Evolutionary conservation across 2,888 invertebrate species (phyloP).

Genomic region (Endotricha flammealis): DNA sequence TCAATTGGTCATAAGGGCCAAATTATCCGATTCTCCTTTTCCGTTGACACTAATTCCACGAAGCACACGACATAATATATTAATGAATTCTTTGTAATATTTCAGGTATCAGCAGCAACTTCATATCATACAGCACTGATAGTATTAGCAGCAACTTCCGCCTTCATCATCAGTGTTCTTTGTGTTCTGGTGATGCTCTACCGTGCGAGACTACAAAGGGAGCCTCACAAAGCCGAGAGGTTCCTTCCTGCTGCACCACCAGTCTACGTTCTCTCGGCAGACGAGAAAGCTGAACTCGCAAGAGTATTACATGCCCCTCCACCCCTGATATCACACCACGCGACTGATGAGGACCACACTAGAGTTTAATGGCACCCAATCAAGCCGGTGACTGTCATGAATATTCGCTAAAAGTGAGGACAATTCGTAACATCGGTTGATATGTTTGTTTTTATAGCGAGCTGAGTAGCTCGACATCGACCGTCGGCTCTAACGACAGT

Average conservation of each 20-base stretch:
- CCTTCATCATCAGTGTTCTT: slow-evolving; percentile 87
- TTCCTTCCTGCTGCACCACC: slow-evolving; percentile 82
- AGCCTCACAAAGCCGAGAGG: slow-evolving; percentile 74
- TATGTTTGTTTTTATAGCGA: too few relatives aligned
- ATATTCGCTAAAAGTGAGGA: too few relatives aligned
- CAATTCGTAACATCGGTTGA: too few relatives aligned
- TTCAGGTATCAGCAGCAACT: slow-evolving; percentile 79
- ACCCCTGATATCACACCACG: slow-evolving; percentile 34
- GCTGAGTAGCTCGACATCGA: too few relatives aligned
- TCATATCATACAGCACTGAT: slow-evolving; percentile 88
- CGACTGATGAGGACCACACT: slow-evolving; percentile 36
- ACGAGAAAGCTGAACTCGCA: slow-evolving; percentile 78
- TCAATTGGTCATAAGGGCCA: too few relatives aligned
- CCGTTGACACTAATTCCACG: too few relatives aligned
- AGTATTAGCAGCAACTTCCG: slow-evolving; percentile 86
- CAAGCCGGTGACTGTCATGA: too few relatives aligned
- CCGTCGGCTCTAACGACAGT: too few relatives aligned
- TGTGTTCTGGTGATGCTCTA: slow-evolving; percentile 87
- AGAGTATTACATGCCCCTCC: slow-evolving; percentile 60
- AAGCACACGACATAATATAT: too few relatives aligned
- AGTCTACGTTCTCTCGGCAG: slow-evolving; percentile 83
- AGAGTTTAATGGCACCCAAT: slow-evolving; percentile 37
- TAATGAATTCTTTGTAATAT: too few relatives aligned
- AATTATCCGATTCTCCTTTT: too few relatives aligned
- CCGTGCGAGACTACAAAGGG: slow-evolving; percentile 74